phyloP scores from a whole-genome alignment of 23 tunicate genomes.

The Aplidium turbinatum region DNA sequence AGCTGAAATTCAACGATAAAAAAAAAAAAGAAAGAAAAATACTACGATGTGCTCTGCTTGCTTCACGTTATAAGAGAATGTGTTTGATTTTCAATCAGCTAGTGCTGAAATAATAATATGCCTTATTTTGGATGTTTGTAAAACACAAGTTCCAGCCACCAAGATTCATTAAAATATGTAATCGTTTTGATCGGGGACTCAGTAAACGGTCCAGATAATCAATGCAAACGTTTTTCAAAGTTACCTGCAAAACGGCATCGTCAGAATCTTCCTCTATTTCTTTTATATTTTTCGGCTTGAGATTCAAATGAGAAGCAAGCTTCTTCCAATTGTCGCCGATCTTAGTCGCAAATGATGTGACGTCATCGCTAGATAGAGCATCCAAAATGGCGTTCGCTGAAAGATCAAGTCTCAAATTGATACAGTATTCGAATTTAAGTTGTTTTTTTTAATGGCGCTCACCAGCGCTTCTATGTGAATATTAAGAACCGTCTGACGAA shows the following conservation, averaged over 20 bases:
- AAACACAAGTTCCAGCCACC: too few relatives aligned
- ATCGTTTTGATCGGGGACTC: too few relatives aligned
- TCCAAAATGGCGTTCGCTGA: too few relatives aligned
- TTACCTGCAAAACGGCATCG: constrained; percentile 64
- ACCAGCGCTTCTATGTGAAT: too few relatives aligned
- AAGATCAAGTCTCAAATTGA: too few relatives aligned
- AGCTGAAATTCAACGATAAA: too few relatives aligned
- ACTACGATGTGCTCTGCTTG: too few relatives aligned
- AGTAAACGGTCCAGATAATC: background rate
- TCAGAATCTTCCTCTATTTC: constrained; percentile 83
- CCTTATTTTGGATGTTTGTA: too few relatives aligned
- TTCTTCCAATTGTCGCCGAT: constrained; percentile 63
- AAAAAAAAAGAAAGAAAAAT: too few relatives aligned
- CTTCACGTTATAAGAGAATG: background rate
- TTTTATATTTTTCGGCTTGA: constrained; percentile 57
- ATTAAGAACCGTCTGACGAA: too few relatives aligned
- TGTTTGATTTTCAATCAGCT: background rate
- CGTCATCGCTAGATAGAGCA: constrained; percentile 54
- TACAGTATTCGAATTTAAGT: too few relatives aligned
- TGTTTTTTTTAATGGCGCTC: too few relatives aligned
- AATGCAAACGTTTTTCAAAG: background rate
- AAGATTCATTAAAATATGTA: background rate
- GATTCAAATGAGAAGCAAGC: constrained; percentile 50
- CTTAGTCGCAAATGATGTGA: constrained; percentile 54
- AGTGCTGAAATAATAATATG: background rate